Evolutionary conservation across 2,113 vertebrate species (phyloP).

Genomic region (Fregetta grallaria): DNA sequence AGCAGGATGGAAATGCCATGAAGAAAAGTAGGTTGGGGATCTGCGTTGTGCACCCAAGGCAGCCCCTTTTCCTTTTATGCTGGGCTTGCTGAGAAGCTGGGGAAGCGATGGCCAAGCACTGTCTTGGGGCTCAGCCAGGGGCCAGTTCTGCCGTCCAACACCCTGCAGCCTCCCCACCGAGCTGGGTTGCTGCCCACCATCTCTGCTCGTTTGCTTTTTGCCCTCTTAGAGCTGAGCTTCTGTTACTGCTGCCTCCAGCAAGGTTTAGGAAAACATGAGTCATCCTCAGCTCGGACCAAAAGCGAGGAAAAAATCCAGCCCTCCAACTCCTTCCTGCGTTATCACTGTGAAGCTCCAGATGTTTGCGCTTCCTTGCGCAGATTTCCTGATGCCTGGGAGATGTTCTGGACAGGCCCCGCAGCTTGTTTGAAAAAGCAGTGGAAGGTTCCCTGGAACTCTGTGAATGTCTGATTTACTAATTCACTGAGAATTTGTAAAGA

Average conservation of each 20-base stretch:
- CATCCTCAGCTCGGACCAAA: not conserved
- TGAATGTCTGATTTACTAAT: not conserved
- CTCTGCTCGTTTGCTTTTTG: not conserved
- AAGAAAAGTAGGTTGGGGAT: not conserved
- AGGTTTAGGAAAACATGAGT: not conserved
- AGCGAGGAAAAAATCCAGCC: not conserved
- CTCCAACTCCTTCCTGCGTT: not conserved
- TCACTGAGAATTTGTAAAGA: not conserved
- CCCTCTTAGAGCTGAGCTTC: not conserved
- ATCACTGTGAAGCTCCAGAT: rapidly evolving
- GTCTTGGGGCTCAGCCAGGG: not conserved
- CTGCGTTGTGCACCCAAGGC: rapidly evolving
- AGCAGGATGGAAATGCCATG: not conserved
- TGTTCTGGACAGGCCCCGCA: not conserved
- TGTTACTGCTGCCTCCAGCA: not conserved
- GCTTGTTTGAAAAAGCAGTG: not conserved
- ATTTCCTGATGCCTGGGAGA: not conserved
- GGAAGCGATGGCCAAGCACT: not conserved
- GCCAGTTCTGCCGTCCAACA: not conserved
- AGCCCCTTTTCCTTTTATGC: not conserved
- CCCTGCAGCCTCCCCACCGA: rapidly evolving
- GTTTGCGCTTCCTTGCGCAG: not conserved
- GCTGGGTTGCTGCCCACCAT: not conserved
- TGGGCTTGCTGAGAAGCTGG: not conserved
- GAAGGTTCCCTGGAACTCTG: not conserved